Evolutionary conservation across 2,888 invertebrate species (phyloP), one percentile per base, ranked within the genome.

Genomic region (Selenia dentaria): DNA sequence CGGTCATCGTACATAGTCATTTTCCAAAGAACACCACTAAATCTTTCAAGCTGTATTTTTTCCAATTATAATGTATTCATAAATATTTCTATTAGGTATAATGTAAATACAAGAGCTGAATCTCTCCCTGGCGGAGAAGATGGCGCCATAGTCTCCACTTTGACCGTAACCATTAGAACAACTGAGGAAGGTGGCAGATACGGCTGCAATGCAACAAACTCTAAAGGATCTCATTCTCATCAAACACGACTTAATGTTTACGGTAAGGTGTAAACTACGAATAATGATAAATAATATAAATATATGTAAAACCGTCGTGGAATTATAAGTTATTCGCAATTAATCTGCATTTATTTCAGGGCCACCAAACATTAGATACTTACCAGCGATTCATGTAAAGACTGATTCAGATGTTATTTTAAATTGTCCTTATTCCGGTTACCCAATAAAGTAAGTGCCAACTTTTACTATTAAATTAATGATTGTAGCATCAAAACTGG

Each of bases 121-220:
- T 64, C 84, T 10, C 47, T 82, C 8, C 79, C 83, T 18, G 83
- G 81, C 2, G 78, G 69, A 34, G 89, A 88, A 38, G 87, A 88
- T 63, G 88, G 87, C 1, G 81, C 81, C 0, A 88, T 96, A 64
- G 94, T 96, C 70, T 96, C 96, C 67, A 95, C 96, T 75, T 91
- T 96, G 62, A 96, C 96, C 91, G 94, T 96, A 61, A 94, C 95
- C 28, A 93, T 94, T 51, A 93, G 95, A 42, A 93, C 94, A 31
- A 93, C 96, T 8, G 95, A 96, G 62, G 97, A 97, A 79, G 97
- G 97, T 12, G 97, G 96, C 0, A 92, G 96, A 58, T 97, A 97
- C 79, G 95, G 95, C 25, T 97, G 97, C 77, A 92, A 94, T 44
- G 96, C 96, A 0, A 92, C 94, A 36, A 96, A 96, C 75, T 93